Base-by-base conservation (phyloP, 2,888 invertebrate genomes). In the Amblyteles armatorius region DNA sequence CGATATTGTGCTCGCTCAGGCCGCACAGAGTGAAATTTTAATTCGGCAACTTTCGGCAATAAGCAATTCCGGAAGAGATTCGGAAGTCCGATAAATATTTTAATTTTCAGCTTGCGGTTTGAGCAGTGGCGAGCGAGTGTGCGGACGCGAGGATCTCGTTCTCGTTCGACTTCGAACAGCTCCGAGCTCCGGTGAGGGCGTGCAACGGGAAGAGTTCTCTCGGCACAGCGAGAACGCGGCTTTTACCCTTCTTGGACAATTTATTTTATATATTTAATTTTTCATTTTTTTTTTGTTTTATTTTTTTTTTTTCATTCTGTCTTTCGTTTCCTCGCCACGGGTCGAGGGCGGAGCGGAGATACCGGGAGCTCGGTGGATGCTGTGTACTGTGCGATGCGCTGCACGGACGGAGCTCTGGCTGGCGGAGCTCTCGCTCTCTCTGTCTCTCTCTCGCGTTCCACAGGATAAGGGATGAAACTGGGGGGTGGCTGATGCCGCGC, bases 31-130 rank as follows among this genome's bases (percentile, higher is more conserved):
- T 91, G 87, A 90, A 92, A 92, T 92, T 92, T 93, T 92, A 93
- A 92, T 92, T 91, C 91, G 73, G 87, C 90, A 91, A 93, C 90
- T 92, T 92, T 91, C 84, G 89, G 89, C 90, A 90, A 90, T 91
- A 90, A 91, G 92, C 92, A 92, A 92, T 93, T 91, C 88, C 88
- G 87, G 87, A 90, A 91, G 90, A 92, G 92, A 92, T 92, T 91
- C 89, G 84, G 86, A 90, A 90, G 88, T 89, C 86, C 87, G 88
- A 90, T 90, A 91, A 92, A 91, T 90, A 90, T 90, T 92, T 91
- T 91, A 92, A 93, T 90, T 92, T 90, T 88, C 86, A 81, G 87
- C 80, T 79, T 82, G 88, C 77, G 84, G 83, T 85, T 88, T 79
- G 63, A 82, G 74, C 84, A 48, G 85, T 16, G 74, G 79, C 71